Base-by-base conservation (phyloP, 2,888 invertebrate genomes). In the Galerucella pusilla region DNA sequence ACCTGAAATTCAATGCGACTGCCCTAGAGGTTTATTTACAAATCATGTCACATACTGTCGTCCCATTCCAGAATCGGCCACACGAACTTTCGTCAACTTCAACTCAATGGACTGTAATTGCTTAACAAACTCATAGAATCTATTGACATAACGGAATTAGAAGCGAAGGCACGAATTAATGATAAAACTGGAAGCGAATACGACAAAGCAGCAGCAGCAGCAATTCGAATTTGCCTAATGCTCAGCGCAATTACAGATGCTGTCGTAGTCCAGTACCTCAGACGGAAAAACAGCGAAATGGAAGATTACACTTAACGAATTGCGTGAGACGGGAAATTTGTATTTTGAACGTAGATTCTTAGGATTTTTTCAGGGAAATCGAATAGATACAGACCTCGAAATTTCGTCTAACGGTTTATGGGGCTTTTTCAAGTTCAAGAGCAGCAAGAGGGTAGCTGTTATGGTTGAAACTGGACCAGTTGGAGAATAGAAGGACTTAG, bases 191-290 rank as follows among this genome's bases (percentile, higher is more conserved):
- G 68, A 73, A 75, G 78, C 71, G 69, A 72, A 77, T 73, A 65
- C 74, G 67, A 73, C 73, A 74, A 74, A 78, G 71, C 74, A 69
- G 60, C 59, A 69, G 64, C 66, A 67, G 12, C 63, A 70, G 65
- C 66, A 70, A 74, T 74, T 68, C 68, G 46, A 71, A 78, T 76
- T 78, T 77, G 77, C 77, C 76, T 78, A 78, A 78, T 77, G 78
- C 71, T 68, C 73, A 54, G 52, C 64, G 73, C 77, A 74, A 78
- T 78, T 75, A 77, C 71, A 61, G 63, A 73, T 28, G 73, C 57
- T 68, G 68, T 73, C 66, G 66, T 73, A 65, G 64, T 46, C 46
- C 64, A 20, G 64, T 46, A 11, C 16, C 57, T 57, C 16, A 57
- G 9, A 57, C 20, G 16, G 10, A 20, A 16, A 54, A 57, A 57